A percentile compares a stretch with the other conserved stretches of the same genome.
These are phyloP conservation scores for Taeniopygia guttata DNA, from an alignment of 2,797 vertebrate species.

Conservation along the genomic window DNA sequence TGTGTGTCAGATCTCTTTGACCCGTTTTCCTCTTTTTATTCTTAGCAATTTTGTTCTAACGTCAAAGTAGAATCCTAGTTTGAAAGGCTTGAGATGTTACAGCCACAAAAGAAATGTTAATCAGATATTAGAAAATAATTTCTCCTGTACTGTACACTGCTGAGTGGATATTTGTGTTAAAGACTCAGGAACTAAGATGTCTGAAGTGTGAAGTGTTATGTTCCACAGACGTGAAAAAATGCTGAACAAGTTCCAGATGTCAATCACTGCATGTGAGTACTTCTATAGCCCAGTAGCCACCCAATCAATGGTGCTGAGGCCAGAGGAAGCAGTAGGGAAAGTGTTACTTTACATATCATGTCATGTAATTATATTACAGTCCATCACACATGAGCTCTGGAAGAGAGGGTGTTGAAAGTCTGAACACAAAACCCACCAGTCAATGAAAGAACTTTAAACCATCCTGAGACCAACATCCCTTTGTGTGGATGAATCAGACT, in stretches of 20 bases:
- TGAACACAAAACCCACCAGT: not conserved
- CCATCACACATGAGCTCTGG: not conserved
- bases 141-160: not conserved
- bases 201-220: not conserved
- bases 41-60: not conserved
- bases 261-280: rapidly evolving
- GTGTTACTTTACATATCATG: too few relatives aligned
- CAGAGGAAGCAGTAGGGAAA: not conserved
- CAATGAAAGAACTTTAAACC: not conserved
- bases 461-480: not conserved
- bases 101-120: not conserved
- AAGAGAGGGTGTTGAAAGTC: not conserved
- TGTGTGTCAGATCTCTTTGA: not conserved
- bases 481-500: not conserved
- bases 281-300: not conserved
- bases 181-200: not conserved
- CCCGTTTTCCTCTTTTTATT: not conserved
- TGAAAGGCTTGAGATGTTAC: not conserved
- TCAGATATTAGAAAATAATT: not conserved
- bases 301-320: not conserved
- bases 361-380: not conserved
- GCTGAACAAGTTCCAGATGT: not conserved
- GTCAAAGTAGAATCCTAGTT: not conserved
- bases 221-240: not conserved
- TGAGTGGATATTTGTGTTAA: not conserved